phyloP scores from a whole-genome alignment of 2,113 vertebrate genomes.

The Genyomyrus donnyi region DNA sequence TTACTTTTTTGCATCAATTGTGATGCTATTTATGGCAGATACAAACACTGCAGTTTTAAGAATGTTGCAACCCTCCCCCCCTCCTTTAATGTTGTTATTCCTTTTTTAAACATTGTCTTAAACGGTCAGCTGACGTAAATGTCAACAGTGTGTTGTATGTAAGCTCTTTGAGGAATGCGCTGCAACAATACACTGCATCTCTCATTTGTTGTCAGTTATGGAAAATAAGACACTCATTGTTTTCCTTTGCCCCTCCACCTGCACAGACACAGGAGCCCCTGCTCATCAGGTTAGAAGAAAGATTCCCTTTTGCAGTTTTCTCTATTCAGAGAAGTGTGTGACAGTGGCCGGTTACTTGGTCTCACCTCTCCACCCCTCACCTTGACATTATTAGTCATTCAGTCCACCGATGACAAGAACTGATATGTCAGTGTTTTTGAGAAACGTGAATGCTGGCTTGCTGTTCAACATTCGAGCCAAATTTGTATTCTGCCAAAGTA shows the following conservation, averaged over 20 bases:
- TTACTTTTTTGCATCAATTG: background rate
- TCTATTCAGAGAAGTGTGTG: background rate
- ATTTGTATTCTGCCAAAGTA: background rate
- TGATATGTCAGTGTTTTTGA: background rate
- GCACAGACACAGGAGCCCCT: background rate
- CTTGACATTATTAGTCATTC: background rate
- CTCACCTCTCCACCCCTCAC: background rate
- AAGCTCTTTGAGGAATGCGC: background rate
- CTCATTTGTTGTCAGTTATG: background rate
- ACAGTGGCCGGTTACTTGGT: background rate
- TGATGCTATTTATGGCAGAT: background rate
- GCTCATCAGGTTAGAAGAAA: background rate
- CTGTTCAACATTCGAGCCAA: background rate
- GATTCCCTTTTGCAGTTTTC: background rate
- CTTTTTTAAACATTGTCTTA: background rate
- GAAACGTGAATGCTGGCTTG: background rate
- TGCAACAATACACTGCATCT: background rate
- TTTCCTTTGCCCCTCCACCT: background rate
- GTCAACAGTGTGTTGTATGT: background rate
- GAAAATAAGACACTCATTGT: background rate
- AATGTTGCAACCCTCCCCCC: background rate
- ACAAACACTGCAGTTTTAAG: background rate
- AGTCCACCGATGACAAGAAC: background rate
- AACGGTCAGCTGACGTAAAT: background rate
- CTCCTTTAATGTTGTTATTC: background rate